Evolutionary conservation across 2,113 vertebrate genomes (phyloP), one percentile per base, ranked within the genome.

Genomic region (Psammodynastes pulverulentus): DNA sequence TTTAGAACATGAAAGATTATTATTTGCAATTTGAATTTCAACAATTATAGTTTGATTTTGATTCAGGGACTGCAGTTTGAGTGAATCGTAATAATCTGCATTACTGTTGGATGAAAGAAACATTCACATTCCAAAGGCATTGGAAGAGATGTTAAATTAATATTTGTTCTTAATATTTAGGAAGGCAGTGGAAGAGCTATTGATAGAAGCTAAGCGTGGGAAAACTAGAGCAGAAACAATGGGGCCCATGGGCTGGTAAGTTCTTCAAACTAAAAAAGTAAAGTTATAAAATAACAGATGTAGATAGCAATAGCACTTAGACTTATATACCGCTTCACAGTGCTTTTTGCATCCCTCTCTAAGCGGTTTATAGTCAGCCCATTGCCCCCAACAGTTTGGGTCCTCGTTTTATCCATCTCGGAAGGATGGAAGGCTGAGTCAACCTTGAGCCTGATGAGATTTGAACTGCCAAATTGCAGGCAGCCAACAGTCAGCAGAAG

Each of bases 141-240:
- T 91, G n/a, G 48, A 91, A 52, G 87, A 45, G 5, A n/a, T 26
- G 4, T 46, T 53, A 56, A 12, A 86, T 96, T 89, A 91, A 86
- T 46, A 5, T n/a, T 89, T 53, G 92, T 89, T 85, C 95, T 92
- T 90, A 72, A 3, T 94, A 17, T 91, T 94, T 92, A 99, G 99
- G 94, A 98, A 98, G 58, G 99, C 99, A 46, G 98, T 99, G 29
- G 99, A 99, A 96, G 99, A 99, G 94, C 98, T 99, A 90, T 98
- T 99, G 26, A 98, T 97, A 94, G 99, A 99, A 94, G 98, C 99
- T 46, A 98, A 98, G 94, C 97, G 99, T 95, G 99, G 98, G 21
- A 98, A 98, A 96, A 97, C 98, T 34, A 98, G 99, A 97, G 99
- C 98, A 89, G n/a, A n/a, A n/a, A n/a, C n/a, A n/a, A n/a, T n/a